Evolutionary conservation across 2,888 invertebrate genomes (phyloP).

Genomic region (Schizaphis graminum): DNA sequence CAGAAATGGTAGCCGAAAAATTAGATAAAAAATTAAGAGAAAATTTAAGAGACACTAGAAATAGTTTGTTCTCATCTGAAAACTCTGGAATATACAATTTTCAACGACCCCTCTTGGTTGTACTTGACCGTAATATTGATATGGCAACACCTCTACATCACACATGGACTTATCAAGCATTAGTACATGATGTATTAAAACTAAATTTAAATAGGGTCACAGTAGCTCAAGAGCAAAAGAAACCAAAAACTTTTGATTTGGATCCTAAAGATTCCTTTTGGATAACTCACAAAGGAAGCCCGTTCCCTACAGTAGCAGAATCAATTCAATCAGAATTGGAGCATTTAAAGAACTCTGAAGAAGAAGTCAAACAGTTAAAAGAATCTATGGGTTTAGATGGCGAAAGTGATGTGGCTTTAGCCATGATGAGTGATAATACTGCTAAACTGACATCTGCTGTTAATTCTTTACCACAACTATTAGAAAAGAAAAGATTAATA

Average conservation of each 20-base stretch:
- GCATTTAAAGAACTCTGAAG: constrained; percentile 92
- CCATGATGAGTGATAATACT: constrained; percentile 92
- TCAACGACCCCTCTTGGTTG: constrained; percentile 91
- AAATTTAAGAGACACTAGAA: constrained; percentile 95
- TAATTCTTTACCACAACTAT: constrained; percentile 93
- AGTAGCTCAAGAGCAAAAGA: constrained; percentile 81
- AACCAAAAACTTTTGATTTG: constrained; percentile 87
- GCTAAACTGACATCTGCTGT: constrained; percentile 94
- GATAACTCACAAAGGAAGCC: constrained; percentile 91
- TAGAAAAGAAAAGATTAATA: constrained; percentile 96
- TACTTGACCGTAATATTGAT: constrained; percentile 94
- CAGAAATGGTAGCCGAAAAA: constrained; percentile 98
- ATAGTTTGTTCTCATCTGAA: constrained; percentile 93
- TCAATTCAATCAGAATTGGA: constrained; percentile 99
- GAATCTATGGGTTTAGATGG: constrained; percentile 93
- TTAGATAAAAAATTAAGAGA: constrained; percentile 97
- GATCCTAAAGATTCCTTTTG: constrained; percentile 73
- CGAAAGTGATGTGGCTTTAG: constrained; percentile 87
- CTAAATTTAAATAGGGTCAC: constrained; percentile 86
- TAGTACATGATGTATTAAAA: constrained; percentile 96
- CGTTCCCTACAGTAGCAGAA: constrained; percentile 95
- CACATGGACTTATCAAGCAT: constrained; percentile 99
- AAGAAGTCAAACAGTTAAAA: constrained; percentile 95
- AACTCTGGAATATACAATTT: constrained; percentile 77
- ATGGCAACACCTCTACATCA: constrained; percentile 98